Base-by-base conservation (phyloP, 2,888 invertebrate species). In the Polymixis flavicincta region DNA sequence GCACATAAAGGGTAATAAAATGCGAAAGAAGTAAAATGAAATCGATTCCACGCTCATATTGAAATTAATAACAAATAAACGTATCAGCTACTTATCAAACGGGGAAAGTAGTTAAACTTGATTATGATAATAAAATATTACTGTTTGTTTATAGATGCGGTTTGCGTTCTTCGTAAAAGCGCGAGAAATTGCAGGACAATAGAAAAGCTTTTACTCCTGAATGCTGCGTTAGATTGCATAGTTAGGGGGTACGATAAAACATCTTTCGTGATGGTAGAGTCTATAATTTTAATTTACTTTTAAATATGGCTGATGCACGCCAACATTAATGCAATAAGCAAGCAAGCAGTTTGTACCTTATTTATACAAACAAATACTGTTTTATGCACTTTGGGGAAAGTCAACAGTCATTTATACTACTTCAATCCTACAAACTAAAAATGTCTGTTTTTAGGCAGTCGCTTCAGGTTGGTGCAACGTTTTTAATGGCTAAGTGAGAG, bases 1-100 rank as follows among this genome's bases (percentile, higher is more conserved):
- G 2, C 57, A 52, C n/a, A 17, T 19, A 25, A 32, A 48, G 14
- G 32, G 25, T 25, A 32, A 61, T 57, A 32, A 63, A 57, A 80
- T 22, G 11, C 19, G 8, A 67, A 55, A 14, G 1, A 55, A 66
- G 48, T 73, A 48, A 80, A 79, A 64, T 37, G 1, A 22, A 60
- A 65, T 80, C 45, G 32, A 55, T 63, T 80, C 45, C 50, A 61
- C 78, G 78, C 42, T 57, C 74, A 78, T 80, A 80, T 74, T 78
- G 22, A 74, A 74, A 55, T 80, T 32, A 57, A 80, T 80, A 65
- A 66, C 55, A n/a, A 60, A 42, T 73, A 50, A 54, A 48, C 28
- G 13, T 57, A 55, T 42, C 37, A 28, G 22, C 22, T 42, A 8
- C 42, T 55, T 66, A 55, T 60, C n/a, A 45, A 28, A 57, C 1